Evolutionary conservation across 2,113 vertebrate species (phyloP).

Genomic region (Gasterosteus nipponicus): DNA sequence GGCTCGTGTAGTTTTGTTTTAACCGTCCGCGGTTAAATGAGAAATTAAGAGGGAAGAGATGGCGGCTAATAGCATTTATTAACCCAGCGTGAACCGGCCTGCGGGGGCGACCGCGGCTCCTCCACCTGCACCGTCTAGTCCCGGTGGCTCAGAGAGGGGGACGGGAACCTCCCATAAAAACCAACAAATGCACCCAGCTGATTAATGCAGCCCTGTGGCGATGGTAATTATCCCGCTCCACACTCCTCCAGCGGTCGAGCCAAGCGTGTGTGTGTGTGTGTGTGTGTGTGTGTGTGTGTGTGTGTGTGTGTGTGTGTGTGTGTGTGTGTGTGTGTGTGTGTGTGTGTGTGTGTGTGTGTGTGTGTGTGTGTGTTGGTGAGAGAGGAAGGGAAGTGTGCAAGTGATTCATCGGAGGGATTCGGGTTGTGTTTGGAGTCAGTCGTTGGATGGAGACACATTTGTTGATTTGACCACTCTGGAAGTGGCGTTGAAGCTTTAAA

Average conservation of each 20-base stretch:
- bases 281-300: too few species aligned
- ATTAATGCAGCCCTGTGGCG: constrained; percentile 78
- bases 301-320: too few species aligned
- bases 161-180: constrained; percentile 68
- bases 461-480: neutral
- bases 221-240: constrained; percentile 78
- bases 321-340: too few species aligned
- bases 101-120: constrained; percentile 34
- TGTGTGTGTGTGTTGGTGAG: too few species aligned
- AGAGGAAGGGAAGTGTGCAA: constrained; percentile 48
- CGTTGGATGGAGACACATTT: constrained; percentile 21
- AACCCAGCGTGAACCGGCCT: constrained; percentile 70
- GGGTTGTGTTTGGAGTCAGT: constrained; percentile 19
- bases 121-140: constrained; percentile 43
- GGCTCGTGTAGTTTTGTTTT: constrained; percentile 55
- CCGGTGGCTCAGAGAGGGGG: constrained; percentile 52
- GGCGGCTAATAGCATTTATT: constrained; percentile 79
- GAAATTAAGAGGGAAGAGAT: constrained; percentile 75
- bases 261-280: constrained; percentile 60
- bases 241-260: constrained; percentile 69
- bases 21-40: constrained; percentile 67
- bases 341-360: too few species aligned
- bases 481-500: constrained; percentile 9
- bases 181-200: constrained; percentile 74
- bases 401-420: constrained; percentile 45